These are phyloP conservation scores for Halichondria panicea DNA, from an alignment of 37 sponge, comb jelly and placozoan genomes.

Conservation along the genomic window DNA sequence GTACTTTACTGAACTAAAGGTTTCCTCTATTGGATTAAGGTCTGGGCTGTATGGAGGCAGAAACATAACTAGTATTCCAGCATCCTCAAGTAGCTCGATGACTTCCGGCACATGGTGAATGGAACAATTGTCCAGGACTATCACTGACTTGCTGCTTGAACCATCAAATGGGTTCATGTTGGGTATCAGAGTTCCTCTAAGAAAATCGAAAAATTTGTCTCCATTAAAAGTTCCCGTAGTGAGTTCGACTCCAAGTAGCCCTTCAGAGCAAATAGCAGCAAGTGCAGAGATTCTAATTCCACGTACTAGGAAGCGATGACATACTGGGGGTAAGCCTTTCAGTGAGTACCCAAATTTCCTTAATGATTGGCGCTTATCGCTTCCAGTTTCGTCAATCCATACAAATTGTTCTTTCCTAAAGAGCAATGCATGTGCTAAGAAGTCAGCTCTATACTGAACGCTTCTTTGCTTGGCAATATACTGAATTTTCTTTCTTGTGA, in stretches of 20 bases:
- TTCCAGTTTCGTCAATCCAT: constrained; percentile 67
- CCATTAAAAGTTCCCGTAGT: constrained; percentile 38
- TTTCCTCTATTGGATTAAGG: constrained; percentile 51
- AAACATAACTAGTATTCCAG: constrained; percentile 27
- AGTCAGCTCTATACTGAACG: constrained; percentile 24
- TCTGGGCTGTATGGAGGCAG: constrained; percentile 63
- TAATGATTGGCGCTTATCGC: constrained; percentile 20
- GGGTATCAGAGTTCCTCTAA: constrained; percentile 41
- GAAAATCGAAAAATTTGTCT: constrained; percentile 44
- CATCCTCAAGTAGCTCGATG: background rate
- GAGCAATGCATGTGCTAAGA: constrained; percentile 15
- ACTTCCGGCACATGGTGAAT: constrained; percentile 47
- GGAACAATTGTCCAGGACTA: constrained; percentile 52
- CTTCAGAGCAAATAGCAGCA: constrained; percentile 37
- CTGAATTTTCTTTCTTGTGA: constrained; percentile 41
- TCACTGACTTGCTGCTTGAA: constrained; percentile 18
- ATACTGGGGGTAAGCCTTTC: constrained; percentile 24
- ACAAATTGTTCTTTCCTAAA: constrained; percentile 16
- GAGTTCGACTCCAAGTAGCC: constrained; percentile 30
- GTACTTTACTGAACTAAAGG: constrained; percentile 31
- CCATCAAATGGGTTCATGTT: constrained; percentile 55
- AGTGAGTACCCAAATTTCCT: constrained; percentile 38
- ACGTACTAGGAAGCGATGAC: constrained; percentile 17
- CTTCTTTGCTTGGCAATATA: constrained; percentile 38
- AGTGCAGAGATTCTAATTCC: constrained; percentile 46